Conservation (phyloP, 2,888 invertebrate genomes). For the Drosophila diplacantha region DNA sequence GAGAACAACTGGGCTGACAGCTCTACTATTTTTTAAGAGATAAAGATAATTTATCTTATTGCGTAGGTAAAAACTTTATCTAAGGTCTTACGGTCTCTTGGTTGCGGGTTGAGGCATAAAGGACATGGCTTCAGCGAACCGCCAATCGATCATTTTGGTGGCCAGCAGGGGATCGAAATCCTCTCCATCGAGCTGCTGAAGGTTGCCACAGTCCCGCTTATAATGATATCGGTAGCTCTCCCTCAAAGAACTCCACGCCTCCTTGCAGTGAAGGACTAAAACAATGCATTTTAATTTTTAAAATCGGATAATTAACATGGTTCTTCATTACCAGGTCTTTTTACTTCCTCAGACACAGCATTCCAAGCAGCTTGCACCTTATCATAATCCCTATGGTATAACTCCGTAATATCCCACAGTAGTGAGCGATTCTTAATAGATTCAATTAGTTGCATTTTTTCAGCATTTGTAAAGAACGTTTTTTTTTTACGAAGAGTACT, state of each 20-base stretch:
- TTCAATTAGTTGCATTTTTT: neutral
- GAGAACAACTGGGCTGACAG: neutral
- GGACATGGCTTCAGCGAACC: slow-evolving; percentile 4
- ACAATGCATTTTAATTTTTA: neutral
- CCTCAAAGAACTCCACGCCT: neutral
- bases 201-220: neutral
- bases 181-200: neutral
- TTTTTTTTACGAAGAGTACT: neutral
- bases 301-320: neutral
- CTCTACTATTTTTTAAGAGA: neutral
- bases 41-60: neutral
- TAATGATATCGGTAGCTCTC: slow-evolving; percentile 3
- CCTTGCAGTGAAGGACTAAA: neutral
- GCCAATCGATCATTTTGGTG: neutral
- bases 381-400: neutral
- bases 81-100: slow-evolving; percentile 2
- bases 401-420: neutral
- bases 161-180: slow-evolving; percentile 1
- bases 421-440: neutral
- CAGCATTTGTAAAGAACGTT: neutral
- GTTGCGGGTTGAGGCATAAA: neutral
- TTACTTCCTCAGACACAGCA: neutral
- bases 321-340: neutral
- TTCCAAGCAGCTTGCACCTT: slow-evolving; percentile 1
- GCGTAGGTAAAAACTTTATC: no score